A percentile compares a stretch with the other conserved stretches of the same genome.
phyloP scores from a whole-genome alignment of 2,113 vertebrate genomes.

The Recurvirostra avosetta region DNA sequence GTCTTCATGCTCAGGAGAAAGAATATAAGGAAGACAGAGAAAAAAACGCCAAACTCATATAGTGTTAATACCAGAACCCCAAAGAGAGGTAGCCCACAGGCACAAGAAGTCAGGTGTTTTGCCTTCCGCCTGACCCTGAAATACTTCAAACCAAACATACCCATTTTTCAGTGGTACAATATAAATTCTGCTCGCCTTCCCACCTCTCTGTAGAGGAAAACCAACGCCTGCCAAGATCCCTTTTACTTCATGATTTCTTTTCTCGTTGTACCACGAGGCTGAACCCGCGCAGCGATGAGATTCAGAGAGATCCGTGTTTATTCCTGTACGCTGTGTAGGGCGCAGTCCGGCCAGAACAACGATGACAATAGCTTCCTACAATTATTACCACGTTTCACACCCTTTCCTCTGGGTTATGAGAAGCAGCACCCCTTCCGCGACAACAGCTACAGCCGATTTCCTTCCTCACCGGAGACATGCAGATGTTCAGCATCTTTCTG shows the following conservation, averaged over 20 bases:
- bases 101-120: background rate
- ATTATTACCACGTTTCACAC: conserved; percentile 61
- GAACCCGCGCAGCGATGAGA: background rate
- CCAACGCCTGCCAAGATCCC: background rate
- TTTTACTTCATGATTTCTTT: background rate
- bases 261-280: background rate
- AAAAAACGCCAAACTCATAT: background rate
- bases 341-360: background rate
- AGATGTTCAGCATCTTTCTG: background rate
- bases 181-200: background rate
- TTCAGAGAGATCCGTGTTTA: background rate
- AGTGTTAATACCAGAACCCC: background rate
- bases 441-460: conserved; percentile 22
- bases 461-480: background rate
- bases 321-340: background rate
- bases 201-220: background rate
- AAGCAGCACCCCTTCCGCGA: conserved; percentile 6
- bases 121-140: background rate
- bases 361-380: conserved; percentile 47
- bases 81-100: background rate
- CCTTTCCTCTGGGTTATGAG: conserved; percentile 64
- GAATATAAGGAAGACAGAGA: background rate
- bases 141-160: background rate
- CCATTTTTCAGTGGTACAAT: background rate
- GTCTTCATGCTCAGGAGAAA: background rate